These are phyloP conservation scores for Leptoclinus maculatus DNA, from an alignment of 2,797 vertebrate genomes.

Conservation along the genomic window DNA sequence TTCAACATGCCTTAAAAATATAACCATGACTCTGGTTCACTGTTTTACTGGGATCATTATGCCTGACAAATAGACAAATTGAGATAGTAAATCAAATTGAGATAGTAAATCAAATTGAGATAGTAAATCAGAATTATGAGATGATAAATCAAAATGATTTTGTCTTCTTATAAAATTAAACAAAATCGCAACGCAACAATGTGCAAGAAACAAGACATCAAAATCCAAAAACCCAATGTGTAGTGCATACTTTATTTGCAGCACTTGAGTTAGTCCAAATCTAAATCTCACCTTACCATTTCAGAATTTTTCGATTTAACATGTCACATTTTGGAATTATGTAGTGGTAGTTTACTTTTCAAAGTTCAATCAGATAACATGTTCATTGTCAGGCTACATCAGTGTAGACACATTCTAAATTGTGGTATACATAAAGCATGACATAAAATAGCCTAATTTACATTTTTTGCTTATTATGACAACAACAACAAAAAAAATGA, in stretches of 20 bases:
- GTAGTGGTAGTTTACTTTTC: neutral
- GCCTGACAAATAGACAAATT: too few species aligned
- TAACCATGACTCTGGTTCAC: too few species aligned
- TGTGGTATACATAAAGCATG: neutral
- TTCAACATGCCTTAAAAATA: too few species aligned
- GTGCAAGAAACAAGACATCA: too few species aligned
- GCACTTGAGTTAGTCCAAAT: neutral
- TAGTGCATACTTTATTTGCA: neutral
- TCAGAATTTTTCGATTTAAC: neutral
- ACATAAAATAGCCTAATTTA: neutral
- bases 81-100: too few species aligned
- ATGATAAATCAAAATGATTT: too few species aligned
- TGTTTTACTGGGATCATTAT: too few species aligned
- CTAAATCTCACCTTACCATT: rapidly evolving
- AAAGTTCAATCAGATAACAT: neutral
- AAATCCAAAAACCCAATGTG: too few species aligned
- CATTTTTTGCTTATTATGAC: neutral
- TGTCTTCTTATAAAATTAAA: too few species aligned
- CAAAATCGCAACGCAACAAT: too few species aligned
- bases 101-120: too few species aligned
- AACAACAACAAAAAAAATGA: neutral
- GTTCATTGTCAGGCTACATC: neutral
- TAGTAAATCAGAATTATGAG: too few species aligned
- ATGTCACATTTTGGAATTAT: neutral
- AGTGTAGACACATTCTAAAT: neutral